phyloP scores from a whole-genome alignment of 2,797 vertebrate species.

The Ctenopoma multispine region DNA sequence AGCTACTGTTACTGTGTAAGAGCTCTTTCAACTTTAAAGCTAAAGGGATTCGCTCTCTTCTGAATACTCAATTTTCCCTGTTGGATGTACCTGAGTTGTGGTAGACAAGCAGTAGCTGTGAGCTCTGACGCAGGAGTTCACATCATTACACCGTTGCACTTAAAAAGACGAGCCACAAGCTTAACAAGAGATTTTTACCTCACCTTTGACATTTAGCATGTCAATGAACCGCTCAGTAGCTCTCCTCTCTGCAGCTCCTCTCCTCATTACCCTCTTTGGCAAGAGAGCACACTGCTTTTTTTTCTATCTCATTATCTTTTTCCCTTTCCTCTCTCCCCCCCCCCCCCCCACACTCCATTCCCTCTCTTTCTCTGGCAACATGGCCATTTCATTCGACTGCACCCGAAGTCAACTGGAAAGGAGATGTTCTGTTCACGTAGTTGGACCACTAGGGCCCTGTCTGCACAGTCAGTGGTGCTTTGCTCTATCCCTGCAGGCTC shows the following conservation, averaged over 20 bases:
- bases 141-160: conserved; percentile 60
- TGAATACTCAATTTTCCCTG: conserved; percentile 35
- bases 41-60: conserved; percentile 14
- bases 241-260: conserved; percentile 56
- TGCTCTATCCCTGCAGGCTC: conserved; percentile 41
- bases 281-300: conserved; percentile 43
- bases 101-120: conserved; percentile 29
- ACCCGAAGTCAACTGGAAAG: conserved; percentile 81
- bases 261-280: conserved; percentile 74
- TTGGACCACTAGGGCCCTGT: conserved; percentile 25
- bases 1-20: neutral
- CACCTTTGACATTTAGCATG: conserved; percentile 78
- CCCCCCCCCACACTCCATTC: neutral
- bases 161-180: conserved; percentile 56
- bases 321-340: conserved; percentile 4
- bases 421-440: conserved; percentile 52
- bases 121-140: conserved; percentile 52
- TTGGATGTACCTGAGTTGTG: conserved; percentile 32
- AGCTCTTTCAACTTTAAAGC: conserved; percentile 36
- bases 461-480: conserved; percentile 51
- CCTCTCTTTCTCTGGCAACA: conserved; percentile 37
- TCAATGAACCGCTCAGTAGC: conserved; percentile 69
- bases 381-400: conserved; percentile 73
- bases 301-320: conserved; percentile 50
- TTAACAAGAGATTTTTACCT: conserved; percentile 74